Base-by-base conservation (phyloP, 2,797 vertebrate genomes). In the Enteromius paludinosus region DNA sequence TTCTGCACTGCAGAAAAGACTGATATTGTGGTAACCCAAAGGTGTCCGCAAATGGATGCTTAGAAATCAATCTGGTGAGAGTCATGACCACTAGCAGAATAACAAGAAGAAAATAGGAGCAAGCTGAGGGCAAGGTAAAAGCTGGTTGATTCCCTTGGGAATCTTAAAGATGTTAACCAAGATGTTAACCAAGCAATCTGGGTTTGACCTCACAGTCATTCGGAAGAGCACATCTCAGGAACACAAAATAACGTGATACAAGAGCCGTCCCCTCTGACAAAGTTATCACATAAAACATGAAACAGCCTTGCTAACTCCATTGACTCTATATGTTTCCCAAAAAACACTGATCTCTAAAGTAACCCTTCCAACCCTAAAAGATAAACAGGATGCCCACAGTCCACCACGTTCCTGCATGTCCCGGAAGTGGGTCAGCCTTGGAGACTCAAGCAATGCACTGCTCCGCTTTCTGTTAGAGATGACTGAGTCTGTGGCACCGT, bases 371-470 rank as follows among this genome's bases (percentile, higher is more conserved):
- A 85, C 45, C 79, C 70, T 18, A 20, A 70, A 30, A 64, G 68
- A 59, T 81, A 52, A 56, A 81, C 64, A 33, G 23, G 86, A 88
- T 82, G 87, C 86, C 88, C 88, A 87, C 85, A 88, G 83, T 90
- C 86, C 87, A 89, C 90, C 85, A 85, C 88, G 87, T 89, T 90
- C 90, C 86, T 89, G 89, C 90, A 83, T 85, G 61, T 84, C 85
- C 89, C 87, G 92, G 90, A 94, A 93, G 90, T 94, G 93, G 94
- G 93, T 94, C 93, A 93, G 79, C 61, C 73, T 71, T 54, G 47
- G 86, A 84, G 61, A 65, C 69, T 81, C 77, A 45, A 85, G 65
- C 41, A 82, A 78, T 25, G 74, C 61, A 79, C 80, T 80, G 82
- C 79, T 86, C 77, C 78, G 80, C 80, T 84, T 86, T 81, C 61